Conservation (phyloP, 2,113 vertebrate genomes). For the Chloropsis cyanopogon region DNA sequence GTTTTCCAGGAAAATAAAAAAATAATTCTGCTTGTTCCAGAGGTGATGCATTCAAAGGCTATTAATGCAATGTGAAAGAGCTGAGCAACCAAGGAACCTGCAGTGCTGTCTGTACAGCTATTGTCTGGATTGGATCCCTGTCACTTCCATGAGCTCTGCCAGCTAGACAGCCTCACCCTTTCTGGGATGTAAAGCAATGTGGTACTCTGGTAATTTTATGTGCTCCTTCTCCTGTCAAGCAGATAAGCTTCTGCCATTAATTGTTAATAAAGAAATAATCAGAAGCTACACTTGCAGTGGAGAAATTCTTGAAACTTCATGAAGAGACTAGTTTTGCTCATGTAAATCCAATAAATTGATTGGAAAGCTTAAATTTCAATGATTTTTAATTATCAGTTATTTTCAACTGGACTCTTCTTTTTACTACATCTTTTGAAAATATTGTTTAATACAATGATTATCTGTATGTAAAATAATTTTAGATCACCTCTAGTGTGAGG, state of each 20-base stretch:
- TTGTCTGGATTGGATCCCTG: background rate
- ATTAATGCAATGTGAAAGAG: background rate
- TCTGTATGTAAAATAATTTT: background rate
- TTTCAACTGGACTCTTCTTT: background rate
- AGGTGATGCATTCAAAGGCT: background rate
- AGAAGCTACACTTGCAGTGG: background rate
- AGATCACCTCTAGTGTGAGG: background rate
- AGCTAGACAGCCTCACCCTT: background rate
- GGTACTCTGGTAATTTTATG: background rate
- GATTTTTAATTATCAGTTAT: no score
- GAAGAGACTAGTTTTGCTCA: background rate
- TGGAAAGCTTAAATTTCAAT: background rate
- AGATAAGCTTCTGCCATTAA: background rate
- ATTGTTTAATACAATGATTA: background rate
- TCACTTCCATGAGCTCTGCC: background rate
- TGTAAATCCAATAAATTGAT: background rate
- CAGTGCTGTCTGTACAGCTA: background rate
- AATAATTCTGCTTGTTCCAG: background rate
- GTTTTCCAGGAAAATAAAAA: constrained; percentile 19
- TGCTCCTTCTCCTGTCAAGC: background rate
- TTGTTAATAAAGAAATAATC: background rate
- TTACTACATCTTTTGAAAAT: background rate
- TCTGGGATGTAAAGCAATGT: background rate
- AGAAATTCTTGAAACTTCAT: background rate
- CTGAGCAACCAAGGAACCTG: background rate